Evolutionary conservation across 2,797 vertebrate genomes (phyloP).

Genomic region (Melanotaenia trifasciata): DNA sequence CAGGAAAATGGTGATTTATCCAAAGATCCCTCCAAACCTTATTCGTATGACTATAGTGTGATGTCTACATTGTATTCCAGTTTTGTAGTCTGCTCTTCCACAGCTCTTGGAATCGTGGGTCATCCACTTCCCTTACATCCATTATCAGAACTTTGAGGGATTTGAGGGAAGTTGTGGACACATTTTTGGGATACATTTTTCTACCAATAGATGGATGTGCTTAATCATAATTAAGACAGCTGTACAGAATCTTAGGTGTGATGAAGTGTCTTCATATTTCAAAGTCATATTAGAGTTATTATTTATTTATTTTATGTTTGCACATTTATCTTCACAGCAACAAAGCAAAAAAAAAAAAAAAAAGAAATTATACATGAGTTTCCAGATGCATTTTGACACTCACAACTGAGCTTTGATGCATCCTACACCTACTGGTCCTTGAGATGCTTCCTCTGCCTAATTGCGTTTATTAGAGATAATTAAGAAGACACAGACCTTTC

Average conservation of each 20-base stretch:
- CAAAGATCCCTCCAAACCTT: constrained; percentile 48
- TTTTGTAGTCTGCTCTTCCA: constrained; percentile 30
- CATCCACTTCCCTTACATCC: constrained; percentile 26
- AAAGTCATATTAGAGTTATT: not conserved
- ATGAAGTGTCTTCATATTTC: constrained; percentile 3
- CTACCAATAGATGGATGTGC: constrained; percentile 22
- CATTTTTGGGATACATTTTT: not conserved
- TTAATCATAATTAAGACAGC: constrained; percentile 41
- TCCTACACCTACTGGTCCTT: not conserved
- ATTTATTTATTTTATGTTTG: not conserved
- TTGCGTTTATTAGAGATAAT: not conserved
- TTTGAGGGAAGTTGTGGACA: constrained; percentile 48
- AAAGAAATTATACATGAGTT: not conserved
- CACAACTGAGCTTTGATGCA: not conserved
- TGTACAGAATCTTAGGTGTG: not conserved
- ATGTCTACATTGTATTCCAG: constrained; percentile 25
- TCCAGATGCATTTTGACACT: not conserved
- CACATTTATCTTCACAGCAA: too few species aligned
- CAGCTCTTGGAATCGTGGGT: constrained; percentile 37
- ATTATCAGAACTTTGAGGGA: constrained; percentile 27
- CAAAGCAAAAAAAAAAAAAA: not conserved
- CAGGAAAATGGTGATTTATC: constrained; percentile 30
- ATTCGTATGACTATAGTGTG: constrained; percentile 45
- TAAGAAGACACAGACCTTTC: not conserved
- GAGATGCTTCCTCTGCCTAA: not conserved